Conservation (phyloP, 2,797 vertebrate genomes). For the Urophycis tenuis region DNA sequence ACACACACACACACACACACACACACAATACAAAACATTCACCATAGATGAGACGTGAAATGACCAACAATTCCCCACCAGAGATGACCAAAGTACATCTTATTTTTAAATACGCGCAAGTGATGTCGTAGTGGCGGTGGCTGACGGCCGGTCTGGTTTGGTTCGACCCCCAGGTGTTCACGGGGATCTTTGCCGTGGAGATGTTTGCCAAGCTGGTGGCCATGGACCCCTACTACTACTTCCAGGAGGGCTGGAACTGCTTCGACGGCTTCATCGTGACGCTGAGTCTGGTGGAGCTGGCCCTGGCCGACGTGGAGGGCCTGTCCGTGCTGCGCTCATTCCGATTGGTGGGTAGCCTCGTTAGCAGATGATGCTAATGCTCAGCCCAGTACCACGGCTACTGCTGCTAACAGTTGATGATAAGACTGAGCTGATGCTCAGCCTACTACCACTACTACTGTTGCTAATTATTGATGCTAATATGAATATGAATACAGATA, state of each 20-base stretch:
- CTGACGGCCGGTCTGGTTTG: slow-evolving; percentile 2
- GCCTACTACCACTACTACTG: too few species aligned
- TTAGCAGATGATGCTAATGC: slow-evolving; percentile 19
- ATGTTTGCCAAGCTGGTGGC: slow-evolving; percentile 98
- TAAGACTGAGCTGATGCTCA: too few species aligned
- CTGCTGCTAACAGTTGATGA: background rate
- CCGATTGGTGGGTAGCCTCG: slow-evolving; percentile 80
- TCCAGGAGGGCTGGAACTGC: slow-evolving; percentile 99
- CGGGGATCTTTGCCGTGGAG: slow-evolving; percentile 96
- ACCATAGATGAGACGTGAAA: background rate
- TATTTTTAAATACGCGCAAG: too few species aligned
- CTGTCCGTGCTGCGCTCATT: slow-evolving; percentile 97
- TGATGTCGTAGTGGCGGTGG: background rate
- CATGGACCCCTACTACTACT: slow-evolving; percentile 99
- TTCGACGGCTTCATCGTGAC: slow-evolving; percentile 98
- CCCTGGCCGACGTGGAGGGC: slow-evolving; percentile 90
- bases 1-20: too few species aligned
- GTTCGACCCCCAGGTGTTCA: slow-evolving; percentile 91
- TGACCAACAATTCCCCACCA: background rate
- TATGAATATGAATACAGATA: background rate
- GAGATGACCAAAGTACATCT: background rate
- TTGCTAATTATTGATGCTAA: too few species aligned
- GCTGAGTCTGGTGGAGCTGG: slow-evolving; percentile 95
- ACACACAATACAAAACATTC: background rate
- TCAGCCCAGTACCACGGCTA: background rate